Conservation (phyloP, 2,888 invertebrate species). For the Chrysotoxum bicinctum region DNA sequence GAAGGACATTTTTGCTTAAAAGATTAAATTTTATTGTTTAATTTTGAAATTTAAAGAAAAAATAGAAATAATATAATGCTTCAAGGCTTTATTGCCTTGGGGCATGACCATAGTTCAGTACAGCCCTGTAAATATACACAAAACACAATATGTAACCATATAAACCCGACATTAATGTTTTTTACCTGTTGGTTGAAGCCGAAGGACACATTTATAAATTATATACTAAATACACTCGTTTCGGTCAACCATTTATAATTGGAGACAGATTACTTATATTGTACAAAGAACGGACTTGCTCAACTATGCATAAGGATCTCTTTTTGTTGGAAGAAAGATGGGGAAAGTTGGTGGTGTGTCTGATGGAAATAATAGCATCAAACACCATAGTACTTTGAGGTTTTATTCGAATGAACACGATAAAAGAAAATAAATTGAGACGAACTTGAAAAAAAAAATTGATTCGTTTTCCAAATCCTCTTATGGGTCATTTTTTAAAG, state of each 20-base stretch:
- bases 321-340: background rate
- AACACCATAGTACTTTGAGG: constrained; percentile 33
- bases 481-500: constrained; percentile 28
- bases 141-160: background rate
- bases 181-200: background rate
- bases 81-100: no score
- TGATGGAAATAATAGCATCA: constrained; percentile 36
- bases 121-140: no score
- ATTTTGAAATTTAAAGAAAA: no score
- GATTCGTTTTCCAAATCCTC: constrained; percentile 33
- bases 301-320: background rate
- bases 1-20: no score
- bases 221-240: constrained; percentile 28
- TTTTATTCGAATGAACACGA: constrained; percentile 30
- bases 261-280: constrained; percentile 43
- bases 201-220: constrained; percentile 20
- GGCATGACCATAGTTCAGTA: no score
- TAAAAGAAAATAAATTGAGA: constrained; percentile 33
- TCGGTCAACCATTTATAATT: constrained; percentile 60
- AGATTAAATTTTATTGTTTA: no score
- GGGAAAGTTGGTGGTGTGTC: background rate
- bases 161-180: constrained; percentile 35
- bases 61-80: no score
- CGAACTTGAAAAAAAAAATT: background rate
- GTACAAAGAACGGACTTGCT: background rate